phyloP scores from a whole-genome alignment of 2,797 vertebrate genomes.

The Danio tinwini region DNA sequence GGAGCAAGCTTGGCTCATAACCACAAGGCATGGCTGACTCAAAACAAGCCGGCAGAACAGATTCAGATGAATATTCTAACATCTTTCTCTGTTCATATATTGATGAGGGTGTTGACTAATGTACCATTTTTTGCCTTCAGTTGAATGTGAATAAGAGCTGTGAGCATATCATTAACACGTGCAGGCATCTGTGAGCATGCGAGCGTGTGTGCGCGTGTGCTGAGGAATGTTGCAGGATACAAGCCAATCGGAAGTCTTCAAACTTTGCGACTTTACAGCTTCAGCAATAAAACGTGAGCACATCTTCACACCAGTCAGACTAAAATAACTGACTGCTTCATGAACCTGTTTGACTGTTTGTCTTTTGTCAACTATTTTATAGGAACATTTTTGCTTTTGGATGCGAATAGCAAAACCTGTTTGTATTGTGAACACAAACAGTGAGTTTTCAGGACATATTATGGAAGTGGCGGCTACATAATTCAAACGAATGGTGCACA shows the following conservation, averaged over 20 bases:
- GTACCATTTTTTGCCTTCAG: constrained; percentile 51
- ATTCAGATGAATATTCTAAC: constrained; percentile 62
- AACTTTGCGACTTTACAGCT: constrained; percentile 19
- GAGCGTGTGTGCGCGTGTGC: not conserved
- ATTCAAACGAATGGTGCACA: no score
- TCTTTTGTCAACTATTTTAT: not conserved
- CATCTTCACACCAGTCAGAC: constrained; percentile 23
- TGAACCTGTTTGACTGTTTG: not conserved
- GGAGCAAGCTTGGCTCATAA: constrained; percentile 25
- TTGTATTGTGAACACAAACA: not conserved
- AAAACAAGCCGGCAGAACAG: constrained; percentile 41
- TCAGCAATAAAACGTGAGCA: not conserved
- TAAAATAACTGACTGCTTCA: constrained; percentile 3
- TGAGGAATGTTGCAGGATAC: not conserved
- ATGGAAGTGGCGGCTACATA: no score
- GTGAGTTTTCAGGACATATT: not conserved
- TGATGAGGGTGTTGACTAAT: constrained; percentile 61
- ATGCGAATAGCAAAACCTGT: not conserved
- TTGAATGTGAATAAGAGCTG: constrained; percentile 57
- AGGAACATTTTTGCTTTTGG: not conserved
- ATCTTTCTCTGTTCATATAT: constrained; percentile 52
- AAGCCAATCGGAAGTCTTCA: not conserved
- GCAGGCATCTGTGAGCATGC: constrained; percentile 35
- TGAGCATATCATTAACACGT: constrained; percentile 61
- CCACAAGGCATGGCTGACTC: constrained; percentile 27